phyloP scores from a whole-genome alignment of 2,888 invertebrate species.

The Cheilosia soror region DNA sequence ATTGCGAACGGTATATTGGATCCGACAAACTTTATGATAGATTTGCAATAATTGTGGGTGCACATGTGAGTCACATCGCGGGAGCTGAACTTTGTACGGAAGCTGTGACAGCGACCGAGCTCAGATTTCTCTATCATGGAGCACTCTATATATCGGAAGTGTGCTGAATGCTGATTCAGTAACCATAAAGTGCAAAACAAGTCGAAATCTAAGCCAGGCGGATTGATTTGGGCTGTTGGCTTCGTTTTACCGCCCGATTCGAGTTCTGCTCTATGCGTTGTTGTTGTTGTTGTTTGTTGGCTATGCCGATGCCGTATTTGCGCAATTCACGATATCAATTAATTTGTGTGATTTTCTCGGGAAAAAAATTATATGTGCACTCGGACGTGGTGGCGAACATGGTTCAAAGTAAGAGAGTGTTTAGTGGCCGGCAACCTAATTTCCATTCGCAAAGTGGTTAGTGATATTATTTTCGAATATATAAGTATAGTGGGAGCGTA shows the following conservation, averaged over 20 bases:
- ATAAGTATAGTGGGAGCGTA: slow-evolving; percentile 6
- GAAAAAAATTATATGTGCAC: slow-evolving; percentile 68
- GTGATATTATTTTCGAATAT: slow-evolving; percentile 50
- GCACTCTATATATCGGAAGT: slow-evolving; percentile 61
- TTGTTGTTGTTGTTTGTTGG: slow-evolving; percentile 21
- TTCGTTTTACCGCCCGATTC: slow-evolving; percentile 4
- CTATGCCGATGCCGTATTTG: slow-evolving; percentile 29
- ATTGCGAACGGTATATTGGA: background rate
- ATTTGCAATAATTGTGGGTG: slow-evolving; percentile 61
- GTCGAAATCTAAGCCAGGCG: slow-evolving; percentile 50
- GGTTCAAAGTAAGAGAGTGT: slow-evolving; percentile 38
- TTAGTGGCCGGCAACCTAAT: slow-evolving; percentile 56
- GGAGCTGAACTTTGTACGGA: slow-evolving; percentile 61
- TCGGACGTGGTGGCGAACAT: slow-evolving; percentile 71
- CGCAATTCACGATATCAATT: slow-evolving; percentile 73
- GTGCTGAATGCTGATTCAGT: slow-evolving; percentile 48
- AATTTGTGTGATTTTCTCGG: slow-evolving; percentile 70
- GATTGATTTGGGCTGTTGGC: slow-evolving; percentile 39
- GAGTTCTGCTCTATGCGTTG: too few species aligned
- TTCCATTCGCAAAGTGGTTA: slow-evolving; percentile 55
- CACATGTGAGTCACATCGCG: slow-evolving; percentile 62
- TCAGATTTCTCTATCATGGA: slow-evolving; percentile 41
- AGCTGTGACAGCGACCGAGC: slow-evolving; percentile 58
- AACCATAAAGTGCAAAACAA: slow-evolving; percentile 60
- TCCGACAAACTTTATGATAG: slow-evolving; percentile 41